These are phyloP conservation scores for Zalophus californianus DNA, from an alignment of 2,797 vertebrate genomes.

Conservation along the genomic window DNA sequence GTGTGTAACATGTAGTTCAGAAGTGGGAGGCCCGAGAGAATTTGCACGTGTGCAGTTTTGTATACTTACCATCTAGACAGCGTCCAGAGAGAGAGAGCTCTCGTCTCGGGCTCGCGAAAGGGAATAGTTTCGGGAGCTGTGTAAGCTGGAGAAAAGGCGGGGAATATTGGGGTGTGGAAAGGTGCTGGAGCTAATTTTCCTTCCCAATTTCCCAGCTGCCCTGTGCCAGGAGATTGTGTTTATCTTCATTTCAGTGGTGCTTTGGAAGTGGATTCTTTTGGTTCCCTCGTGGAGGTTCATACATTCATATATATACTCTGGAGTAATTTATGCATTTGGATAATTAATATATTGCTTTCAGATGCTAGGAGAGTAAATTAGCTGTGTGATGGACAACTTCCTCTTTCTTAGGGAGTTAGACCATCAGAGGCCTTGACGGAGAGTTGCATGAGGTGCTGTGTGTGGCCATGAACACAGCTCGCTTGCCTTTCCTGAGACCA, in stretches of 20 bases:
- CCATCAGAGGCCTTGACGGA: conserved; percentile 33
- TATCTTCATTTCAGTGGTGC: conserved; percentile 77
- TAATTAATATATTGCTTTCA: conserved; percentile 85
- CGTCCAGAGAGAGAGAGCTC: conserved; percentile 35
- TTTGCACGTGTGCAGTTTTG: conserved; percentile 50
- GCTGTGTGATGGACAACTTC: conserved; percentile 66
- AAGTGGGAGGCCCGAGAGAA: conserved; percentile 39
- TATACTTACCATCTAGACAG: conserved; percentile 31
- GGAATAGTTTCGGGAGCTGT: conserved; percentile 47
- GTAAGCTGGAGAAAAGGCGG: conserved; percentile 60
- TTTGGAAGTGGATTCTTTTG: conserved; percentile 77
- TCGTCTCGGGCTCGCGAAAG: conserved; percentile 19
- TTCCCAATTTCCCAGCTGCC: conserved; percentile 45
- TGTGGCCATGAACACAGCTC: conserved; percentile 41
- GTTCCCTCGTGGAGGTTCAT: conserved; percentile 70
- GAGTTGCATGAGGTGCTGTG: conserved; percentile 19
- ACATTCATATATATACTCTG: conserved; percentile 79
- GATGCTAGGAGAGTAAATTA: conserved; percentile 77
- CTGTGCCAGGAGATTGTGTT: conserved; percentile 39
- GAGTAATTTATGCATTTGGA: conserved; percentile 85
- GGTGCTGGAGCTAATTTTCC: conserved; percentile 53
- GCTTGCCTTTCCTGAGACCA: conserved; percentile 55
- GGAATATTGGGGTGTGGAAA: conserved; percentile 4
- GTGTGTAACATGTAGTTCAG: conserved; percentile 70
- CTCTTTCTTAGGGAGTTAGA: conserved; percentile 43